These are phyloP conservation scores for Tenthredo amoena DNA, from an alignment of 2,888 invertebrate genomes.

Conservation along the genomic window DNA sequence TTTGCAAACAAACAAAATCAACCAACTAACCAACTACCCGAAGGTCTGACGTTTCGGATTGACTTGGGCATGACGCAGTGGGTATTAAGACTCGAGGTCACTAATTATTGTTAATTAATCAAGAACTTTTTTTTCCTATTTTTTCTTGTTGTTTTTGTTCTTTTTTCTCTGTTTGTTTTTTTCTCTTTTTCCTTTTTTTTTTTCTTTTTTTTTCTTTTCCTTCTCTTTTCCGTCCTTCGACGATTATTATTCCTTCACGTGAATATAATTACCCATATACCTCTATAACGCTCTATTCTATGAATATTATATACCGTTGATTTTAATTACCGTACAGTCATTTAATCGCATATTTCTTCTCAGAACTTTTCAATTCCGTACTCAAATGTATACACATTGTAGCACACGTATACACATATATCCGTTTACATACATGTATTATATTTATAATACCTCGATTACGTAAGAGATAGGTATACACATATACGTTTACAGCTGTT, in stretches of 20 bases:
- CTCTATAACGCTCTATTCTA: neutral
- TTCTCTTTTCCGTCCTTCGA: neutral
- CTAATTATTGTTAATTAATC: conserved; percentile 24
- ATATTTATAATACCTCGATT: too few relatives aligned
- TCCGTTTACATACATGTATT: neutral
- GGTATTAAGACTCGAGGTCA: neutral
- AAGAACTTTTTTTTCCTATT: neutral
- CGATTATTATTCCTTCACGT: neutral
- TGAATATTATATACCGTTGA: neutral
- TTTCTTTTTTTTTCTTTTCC: neutral
- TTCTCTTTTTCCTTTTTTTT: neutral
- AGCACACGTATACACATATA: neutral
- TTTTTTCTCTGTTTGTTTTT: neutral
- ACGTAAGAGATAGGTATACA: neutral
- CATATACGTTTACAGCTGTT: neutral
- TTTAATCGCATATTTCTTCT: neutral
- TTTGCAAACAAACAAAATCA: neutral
- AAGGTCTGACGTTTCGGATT: conserved; percentile 2
- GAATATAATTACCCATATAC: neutral
- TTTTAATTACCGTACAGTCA: neutral
- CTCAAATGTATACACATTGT: neutral
- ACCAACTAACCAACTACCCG: neutral
- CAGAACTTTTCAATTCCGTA: neutral
- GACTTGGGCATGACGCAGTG: neutral
- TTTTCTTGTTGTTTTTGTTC: neutral